phyloP scores from a whole-genome alignment of 2,888 invertebrate genomes.

The Oxystoma pomonae region DNA sequence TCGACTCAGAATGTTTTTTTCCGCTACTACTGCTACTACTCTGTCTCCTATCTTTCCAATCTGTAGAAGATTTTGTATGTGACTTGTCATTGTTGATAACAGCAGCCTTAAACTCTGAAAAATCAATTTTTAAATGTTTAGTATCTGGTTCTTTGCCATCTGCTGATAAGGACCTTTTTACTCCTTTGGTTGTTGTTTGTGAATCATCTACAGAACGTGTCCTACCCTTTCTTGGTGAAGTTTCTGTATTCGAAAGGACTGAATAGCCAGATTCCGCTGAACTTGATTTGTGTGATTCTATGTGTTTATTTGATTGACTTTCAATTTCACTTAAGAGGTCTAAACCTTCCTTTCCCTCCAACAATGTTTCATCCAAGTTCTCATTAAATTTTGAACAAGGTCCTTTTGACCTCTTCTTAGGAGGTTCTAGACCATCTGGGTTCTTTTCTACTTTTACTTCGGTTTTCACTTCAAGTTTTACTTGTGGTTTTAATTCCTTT shows the following conservation, averaged over 20 bases:
- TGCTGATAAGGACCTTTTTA: conserved; percentile 39
- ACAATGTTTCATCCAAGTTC: conserved; percentile 35
- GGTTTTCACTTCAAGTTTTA: conserved; percentile 29
- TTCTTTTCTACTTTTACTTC: conserved; percentile 17
- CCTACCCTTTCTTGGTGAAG: conserved; percentile 35
- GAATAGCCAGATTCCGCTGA: conserved; percentile 30
- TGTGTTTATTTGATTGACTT: conserved; percentile 36
- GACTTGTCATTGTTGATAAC: conserved; percentile 20
- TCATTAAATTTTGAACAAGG: conserved; percentile 33
- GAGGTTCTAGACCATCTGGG: conserved; percentile 18
- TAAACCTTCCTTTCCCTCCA: conserved; percentile 40
- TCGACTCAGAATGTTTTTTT: conserved; percentile 10
- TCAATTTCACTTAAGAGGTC: conserved; percentile 40
- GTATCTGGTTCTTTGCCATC: conserved; percentile 31
- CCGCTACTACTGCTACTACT: conserved; percentile 16
- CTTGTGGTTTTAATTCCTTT: no score
- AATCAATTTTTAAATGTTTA: conserved; percentile 33
- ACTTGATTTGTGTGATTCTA: conserved; percentile 32
- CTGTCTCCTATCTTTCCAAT: conserved; percentile 23
- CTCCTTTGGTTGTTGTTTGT: conserved; percentile 28
- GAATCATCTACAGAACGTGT: conserved; percentile 39
- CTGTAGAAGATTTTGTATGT: conserved; percentile 26
- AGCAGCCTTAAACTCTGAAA: conserved; percentile 28
- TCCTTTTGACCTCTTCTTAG: conserved; percentile 26
- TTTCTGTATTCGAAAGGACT: conserved; percentile 20